Evolutionary conservation across 2,888 invertebrate species (phyloP), one percentile per base, ranked within the genome.

Genomic region (Spilosoma lubricipeda): DNA sequence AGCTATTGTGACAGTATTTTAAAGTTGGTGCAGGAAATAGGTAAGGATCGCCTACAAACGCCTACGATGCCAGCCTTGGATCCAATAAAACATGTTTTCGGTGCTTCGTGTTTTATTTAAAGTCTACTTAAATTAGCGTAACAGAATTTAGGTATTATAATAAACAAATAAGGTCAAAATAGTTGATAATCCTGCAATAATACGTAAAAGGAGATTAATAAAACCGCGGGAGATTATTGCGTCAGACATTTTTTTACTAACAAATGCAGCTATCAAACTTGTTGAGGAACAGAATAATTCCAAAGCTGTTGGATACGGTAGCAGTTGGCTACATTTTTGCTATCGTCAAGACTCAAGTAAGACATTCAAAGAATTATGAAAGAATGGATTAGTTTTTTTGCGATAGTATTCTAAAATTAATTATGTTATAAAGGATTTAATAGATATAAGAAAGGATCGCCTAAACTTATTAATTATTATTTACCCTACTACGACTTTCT

Each of bases 41-140:
- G 74, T 72, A 74, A 74, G 72, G 70, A 74, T 74, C 70, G 77
- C 77, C 74, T 70, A 72, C 74, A 33, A 52, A 74, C 77, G 63
- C 77, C 77, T 70, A 77, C 77, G 59, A 23, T n/a, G 30, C 18
- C 33, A 72, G 74, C 77, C 77, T 77, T 77, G 77, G 67, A 11
- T 42, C 33, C 56, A 69, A 42, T 72, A 30, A 56, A 52, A 68
- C 52, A n/a, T 42, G 71, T 75, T 75, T 71, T 68, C 30, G 64
- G 71, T 67, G 11, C 33, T 30, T 45, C 23, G 67, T 27, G 52
- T 59, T 9, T 42, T 27, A n/a, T 39, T 70, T 33, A 36, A 56
- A 48, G 36, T 59, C 42, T n/a, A n/a, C 30, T 59, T 39, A 4
- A 23, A 27, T 69, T 59, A 52, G 42, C 33, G 59, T 70, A 52